Conservation (phyloP, 1,140 invertebrate species). For the Drosophila repleta region DNA sequence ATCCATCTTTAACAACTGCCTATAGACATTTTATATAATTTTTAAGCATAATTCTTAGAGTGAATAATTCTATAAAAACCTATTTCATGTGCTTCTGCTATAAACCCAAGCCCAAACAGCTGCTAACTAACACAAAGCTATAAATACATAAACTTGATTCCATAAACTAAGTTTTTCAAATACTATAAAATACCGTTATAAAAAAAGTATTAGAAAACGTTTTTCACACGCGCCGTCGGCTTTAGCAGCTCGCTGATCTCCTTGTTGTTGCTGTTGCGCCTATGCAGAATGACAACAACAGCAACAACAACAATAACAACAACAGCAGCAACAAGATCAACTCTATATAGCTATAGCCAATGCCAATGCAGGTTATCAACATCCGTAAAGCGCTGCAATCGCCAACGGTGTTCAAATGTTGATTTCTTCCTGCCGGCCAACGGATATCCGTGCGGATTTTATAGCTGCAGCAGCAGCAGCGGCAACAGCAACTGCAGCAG, state of each 20-base stretch:
- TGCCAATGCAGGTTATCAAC: conserved; percentile 75
- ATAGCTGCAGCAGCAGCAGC: conserved; percentile 51
- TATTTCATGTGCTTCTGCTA: no score
- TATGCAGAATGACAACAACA: conserved; percentile 61
- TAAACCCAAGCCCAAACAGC: neutral
- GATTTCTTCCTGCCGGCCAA: conserved; percentile 80
- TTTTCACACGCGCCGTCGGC: conserved; percentile 71
- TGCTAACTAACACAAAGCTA: conserved; percentile 17
- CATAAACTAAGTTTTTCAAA: neutral
- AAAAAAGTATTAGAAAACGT: neutral
- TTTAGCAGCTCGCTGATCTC: conserved; percentile 3
- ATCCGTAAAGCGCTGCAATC: conserved; percentile 74
- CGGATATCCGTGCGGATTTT: conserved; percentile 82
- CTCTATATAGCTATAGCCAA: conserved; percentile 58
- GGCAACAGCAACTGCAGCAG: conserved; percentile 11
- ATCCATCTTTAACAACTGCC: neutral
- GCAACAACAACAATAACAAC: conserved; percentile 41
- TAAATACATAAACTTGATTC: no score
- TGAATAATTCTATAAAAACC: neutral
- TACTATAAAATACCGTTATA: neutral
- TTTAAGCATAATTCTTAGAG: neutral
- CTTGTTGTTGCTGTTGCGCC: conserved; percentile 41
- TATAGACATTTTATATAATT: neutral
- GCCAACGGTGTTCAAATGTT: conserved; percentile 79
- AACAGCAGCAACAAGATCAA: conserved; percentile 57